Conservation (phyloP, 2,113 vertebrate genomes). For the Hassar affinis region DNA sequence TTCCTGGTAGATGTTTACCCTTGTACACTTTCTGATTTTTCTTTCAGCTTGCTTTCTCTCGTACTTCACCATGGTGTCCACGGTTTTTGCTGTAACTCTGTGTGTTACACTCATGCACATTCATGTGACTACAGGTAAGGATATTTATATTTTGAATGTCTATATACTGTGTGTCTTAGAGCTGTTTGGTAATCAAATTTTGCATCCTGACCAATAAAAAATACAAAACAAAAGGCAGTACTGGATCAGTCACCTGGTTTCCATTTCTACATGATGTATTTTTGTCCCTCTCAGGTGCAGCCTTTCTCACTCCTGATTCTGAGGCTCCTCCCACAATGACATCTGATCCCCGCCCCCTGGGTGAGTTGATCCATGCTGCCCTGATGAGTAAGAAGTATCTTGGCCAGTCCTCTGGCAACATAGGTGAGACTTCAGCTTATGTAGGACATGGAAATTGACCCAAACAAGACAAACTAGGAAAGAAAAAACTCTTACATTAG, state of each 20-base stretch:
- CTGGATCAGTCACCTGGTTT: background rate
- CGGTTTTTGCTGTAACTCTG: constrained; percentile 66
- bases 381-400: constrained; percentile 81
- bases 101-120: constrained; percentile 68
- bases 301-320: constrained; percentile 67
- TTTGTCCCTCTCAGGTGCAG: constrained; percentile 71
- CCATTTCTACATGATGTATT: background rate
- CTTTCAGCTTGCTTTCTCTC: constrained; percentile 55
- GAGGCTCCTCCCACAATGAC: constrained; percentile 62
- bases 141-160: background rate
- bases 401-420: constrained; percentile 67
- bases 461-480: background rate
- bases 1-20: background rate
- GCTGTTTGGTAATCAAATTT: background rate
- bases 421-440: constrained; percentile 66
- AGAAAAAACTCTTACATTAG: background rate
- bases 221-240: background rate
- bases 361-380: constrained; percentile 79
- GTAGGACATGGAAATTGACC: background rate
- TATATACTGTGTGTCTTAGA: constrained; percentile 13
- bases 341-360: constrained; percentile 70
- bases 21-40: constrained; percentile 9
- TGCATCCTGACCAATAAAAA: constrained; percentile 2
- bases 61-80: constrained; percentile 66
- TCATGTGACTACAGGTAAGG: constrained; percentile 70